Percentiles rank a stretch among this genome's conserved stretches.
phyloP scores from a whole-genome alignment of 2,888 invertebrate species.

The Nineta flava region DNA sequence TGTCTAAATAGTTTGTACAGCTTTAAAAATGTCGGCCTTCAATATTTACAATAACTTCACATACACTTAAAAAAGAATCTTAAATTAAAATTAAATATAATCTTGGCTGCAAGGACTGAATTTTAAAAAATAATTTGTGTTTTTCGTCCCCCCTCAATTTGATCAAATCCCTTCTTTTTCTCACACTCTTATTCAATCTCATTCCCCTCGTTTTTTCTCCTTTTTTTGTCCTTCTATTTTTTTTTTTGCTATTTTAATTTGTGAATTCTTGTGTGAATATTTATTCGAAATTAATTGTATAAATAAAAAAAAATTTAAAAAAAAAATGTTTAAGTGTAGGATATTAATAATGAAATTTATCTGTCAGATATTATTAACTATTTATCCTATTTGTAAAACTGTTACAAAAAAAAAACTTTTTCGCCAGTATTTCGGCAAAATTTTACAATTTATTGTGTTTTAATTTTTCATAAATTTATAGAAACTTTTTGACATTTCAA shows the following conservation, averaged over 20 bases:
- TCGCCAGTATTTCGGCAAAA: too few species aligned
- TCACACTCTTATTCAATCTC: not conserved
- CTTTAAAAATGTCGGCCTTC: too few species aligned
- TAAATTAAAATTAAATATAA: too few species aligned
- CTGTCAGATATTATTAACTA: conserved; percentile 1
- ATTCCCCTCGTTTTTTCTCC: not conserved
- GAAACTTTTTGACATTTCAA: too few species aligned
- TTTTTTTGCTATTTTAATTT: not conserved
- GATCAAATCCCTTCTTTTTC: not conserved
- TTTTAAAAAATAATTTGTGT: not conserved
- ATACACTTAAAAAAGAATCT: too few species aligned
- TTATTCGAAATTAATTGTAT: not conserved
- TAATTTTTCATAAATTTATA: too few species aligned
- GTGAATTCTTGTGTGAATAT: not conserved
- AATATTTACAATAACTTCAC: too few species aligned
- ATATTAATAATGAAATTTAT: not conserved
- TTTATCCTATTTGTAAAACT: not conserved
- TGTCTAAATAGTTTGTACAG: too few species aligned
- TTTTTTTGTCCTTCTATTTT: not conserved
- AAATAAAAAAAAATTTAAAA: not conserved
- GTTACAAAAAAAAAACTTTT: too few species aligned
- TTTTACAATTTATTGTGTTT: too few species aligned
- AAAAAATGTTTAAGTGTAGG: not conserved
- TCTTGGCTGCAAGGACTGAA: too few species aligned
- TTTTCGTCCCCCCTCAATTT: not conserved